These are phyloP conservation scores for Paracentrotus lividus DNA, from an alignment of 53 echinoderm and acorn worm genomes.

Conservation along the genomic window DNA sequence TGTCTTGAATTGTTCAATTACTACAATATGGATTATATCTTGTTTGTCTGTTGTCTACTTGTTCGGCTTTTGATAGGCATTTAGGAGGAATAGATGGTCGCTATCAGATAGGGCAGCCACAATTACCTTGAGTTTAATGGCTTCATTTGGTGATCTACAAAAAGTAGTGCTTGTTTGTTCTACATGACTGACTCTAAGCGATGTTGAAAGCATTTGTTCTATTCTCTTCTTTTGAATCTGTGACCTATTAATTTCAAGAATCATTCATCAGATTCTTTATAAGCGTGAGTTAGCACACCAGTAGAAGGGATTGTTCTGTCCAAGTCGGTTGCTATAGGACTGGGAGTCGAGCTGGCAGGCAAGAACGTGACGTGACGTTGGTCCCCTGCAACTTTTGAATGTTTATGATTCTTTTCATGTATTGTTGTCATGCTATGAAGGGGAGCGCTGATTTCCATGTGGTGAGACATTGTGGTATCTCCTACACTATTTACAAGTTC, in stretches of 20 bases:
- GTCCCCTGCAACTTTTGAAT: conserved; percentile 1
- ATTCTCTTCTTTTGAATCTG: conserved; percentile 15
- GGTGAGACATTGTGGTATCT: neutral
- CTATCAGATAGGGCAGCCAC: conserved; percentile 7
- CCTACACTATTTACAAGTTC: neutral
- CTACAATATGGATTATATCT: neutral
- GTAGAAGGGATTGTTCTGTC: neutral
- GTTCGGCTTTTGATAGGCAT: neutral
- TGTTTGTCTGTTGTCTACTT: neutral
- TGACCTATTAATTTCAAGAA: conserved; percentile 3
- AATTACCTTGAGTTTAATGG: conserved; percentile 21
- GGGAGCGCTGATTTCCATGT: neutral
- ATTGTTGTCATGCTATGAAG: conserved; percentile 28
- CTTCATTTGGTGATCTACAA: neutral
- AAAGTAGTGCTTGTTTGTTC: conserved; percentile 10
- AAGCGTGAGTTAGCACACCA: neutral
- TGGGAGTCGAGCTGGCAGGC: neutral
- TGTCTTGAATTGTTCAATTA: neutral
- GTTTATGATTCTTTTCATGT: conserved; percentile 10
- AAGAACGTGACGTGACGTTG: neutral
- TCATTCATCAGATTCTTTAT: neutral
- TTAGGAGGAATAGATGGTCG: neutral
- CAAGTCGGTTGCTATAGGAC: conserved; percentile 5
- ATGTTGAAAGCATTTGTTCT: neutral
- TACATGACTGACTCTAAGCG: neutral